phyloP scores from a whole-genome alignment of 1,140 invertebrate genomes.

The Atta cephalotes region DNA sequence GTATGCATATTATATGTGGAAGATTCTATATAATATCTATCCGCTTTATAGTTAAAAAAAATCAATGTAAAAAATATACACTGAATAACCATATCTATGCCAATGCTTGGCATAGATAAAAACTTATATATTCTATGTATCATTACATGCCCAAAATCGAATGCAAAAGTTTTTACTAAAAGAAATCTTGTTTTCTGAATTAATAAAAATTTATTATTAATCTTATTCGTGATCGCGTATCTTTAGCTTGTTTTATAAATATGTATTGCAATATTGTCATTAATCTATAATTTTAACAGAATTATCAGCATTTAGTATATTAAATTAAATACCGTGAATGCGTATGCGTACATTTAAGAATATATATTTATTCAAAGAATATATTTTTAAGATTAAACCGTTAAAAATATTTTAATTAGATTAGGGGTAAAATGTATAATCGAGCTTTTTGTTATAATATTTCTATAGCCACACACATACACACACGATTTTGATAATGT shows the following conservation, averaged over 20 bases:
- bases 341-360: not conserved
- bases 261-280: constrained; percentile 6
- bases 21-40: constrained; percentile 25
- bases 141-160: not conserved
- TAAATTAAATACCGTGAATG: constrained; percentile 18
- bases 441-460: constrained; percentile 7
- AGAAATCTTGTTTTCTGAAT: not conserved
- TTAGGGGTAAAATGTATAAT: constrained; percentile 33
- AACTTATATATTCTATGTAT: constrained; percentile 17
- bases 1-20: not conserved
- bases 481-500: constrained; percentile 5
- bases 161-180: not conserved
- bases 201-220: not conserved
- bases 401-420: constrained; percentile 41
- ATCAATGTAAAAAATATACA: not conserved
- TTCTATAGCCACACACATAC: not conserved
- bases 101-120: constrained; percentile 35
- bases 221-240: not conserved
- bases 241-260: constrained; percentile 27
- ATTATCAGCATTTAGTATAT: constrained; percentile 18
- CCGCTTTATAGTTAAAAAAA: not conserved
- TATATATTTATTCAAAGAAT: constrained; percentile 50
- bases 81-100: constrained; percentile 26
- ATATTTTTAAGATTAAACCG: constrained; percentile 16
- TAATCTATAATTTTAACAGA: constrained; percentile 21